Evolutionary conservation across 1,140 invertebrate genomes (phyloP).

Genomic region (Metopolophium dirhodum): DNA sequence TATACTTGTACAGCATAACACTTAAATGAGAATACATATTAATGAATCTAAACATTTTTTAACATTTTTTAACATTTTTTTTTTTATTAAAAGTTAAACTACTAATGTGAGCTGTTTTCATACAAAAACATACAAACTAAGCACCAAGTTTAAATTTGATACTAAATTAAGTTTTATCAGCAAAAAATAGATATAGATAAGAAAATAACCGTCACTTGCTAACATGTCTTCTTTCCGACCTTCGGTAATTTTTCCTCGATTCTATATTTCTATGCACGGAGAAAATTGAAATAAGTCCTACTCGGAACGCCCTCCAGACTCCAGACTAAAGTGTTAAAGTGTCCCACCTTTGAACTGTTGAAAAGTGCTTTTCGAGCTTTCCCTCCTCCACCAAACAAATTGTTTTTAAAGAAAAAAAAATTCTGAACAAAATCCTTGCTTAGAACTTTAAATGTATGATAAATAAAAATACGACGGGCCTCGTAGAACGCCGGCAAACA

Average conservation of each 20-base stretch:
- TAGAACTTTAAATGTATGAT: background rate
- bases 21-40: no score
- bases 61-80: no score
- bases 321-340: background rate
- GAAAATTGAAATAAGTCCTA: background rate
- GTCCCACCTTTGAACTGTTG: background rate
- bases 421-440: background rate
- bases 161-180: no score
- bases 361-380: background rate
- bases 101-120: no score
- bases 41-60: no score
- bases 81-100: no score
- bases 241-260: background rate
- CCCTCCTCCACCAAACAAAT: background rate
- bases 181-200: background rate
- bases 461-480: no score
- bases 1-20: no score
- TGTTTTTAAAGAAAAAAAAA: background rate
- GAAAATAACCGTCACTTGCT: background rate
- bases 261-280: background rate
- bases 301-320: background rate
- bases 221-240: background rate
- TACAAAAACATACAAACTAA: no score
- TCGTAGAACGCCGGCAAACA: no score
- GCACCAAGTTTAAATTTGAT: no score